Base-by-base conservation (phyloP, 2,797 vertebrate genomes). In the Acipenser ruthenus region DNA sequence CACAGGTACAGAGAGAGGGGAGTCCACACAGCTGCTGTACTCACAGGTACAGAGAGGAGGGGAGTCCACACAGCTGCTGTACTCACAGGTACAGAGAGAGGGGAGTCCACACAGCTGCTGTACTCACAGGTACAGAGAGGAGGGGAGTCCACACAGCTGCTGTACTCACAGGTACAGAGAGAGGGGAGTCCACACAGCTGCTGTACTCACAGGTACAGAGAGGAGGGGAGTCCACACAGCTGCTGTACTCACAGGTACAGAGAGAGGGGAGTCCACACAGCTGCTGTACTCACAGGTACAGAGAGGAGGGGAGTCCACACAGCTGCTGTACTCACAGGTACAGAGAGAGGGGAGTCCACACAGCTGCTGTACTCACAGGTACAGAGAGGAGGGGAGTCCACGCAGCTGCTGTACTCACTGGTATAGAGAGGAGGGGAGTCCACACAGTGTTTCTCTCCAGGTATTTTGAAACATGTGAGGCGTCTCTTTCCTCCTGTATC, bases 241-340 rank as follows among this genome's bases (percentile, higher is more conserved):
- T 37, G 23, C 23, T 37, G 23, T 69, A 15, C 2, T 75, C 72
- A 55, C 69, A 76, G 63, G 81, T 83, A 67, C 73, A 76, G 9
- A 73, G 11, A 1, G 75, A 8, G 66, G 55, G 0, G 49, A 50
- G 0, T 3, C 23, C 23, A n/a, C 51, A 18, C 81, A 83, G 49
- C 70, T 83, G 59, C 62, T 70, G 7, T 69, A n/a, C 2, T 75
- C 72, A 55, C 69, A 76, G 63, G 81, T 83, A 67, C 13, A 68
- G 67, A 11, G 23, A 37, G 23, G n/a, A 37, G n/a, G 52, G n/a
- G 9, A n/a, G 9, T 3, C 52, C 52, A 55, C 52, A 55, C 52
- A 9, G 9, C 52, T 55, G 52, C 9, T 4, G 52, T 6, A 2
- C 52, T n/a, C 9, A 55, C 52, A 55, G 52, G 52, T 55, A n/a